Conservation (phyloP, 2,888 invertebrate genomes). For the Anagyrus pseudococci region DNA sequence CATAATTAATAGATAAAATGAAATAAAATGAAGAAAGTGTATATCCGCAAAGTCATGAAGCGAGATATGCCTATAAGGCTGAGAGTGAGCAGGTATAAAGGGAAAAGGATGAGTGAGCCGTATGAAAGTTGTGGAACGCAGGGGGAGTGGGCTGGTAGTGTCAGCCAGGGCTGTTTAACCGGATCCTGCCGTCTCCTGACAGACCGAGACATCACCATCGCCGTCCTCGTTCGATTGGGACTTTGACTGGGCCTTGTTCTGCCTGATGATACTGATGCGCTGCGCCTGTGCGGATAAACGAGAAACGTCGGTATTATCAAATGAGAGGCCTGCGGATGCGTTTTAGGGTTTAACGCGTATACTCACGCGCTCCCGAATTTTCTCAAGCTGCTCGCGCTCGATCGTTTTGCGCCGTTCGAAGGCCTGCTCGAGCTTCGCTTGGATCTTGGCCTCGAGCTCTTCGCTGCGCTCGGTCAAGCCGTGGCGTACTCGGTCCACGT, state of each 20-base stretch:
- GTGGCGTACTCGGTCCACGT: conserved; percentile 74
- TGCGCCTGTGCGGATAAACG: conserved; percentile 69
- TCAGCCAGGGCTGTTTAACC: no score
- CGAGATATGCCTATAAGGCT: no score
- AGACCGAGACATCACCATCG: conserved; percentile 60
- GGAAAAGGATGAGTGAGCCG: no score
- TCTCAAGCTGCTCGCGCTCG: conserved; percentile 80
- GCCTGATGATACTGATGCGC: conserved; percentile 88
- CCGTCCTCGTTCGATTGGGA: conserved; percentile 57
- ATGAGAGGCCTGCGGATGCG: no score
- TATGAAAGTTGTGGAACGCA: conserved; percentile 12
- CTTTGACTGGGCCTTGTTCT: conserved; percentile 77
- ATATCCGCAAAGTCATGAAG: no score
- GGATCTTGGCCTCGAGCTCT: conserved; percentile 74
- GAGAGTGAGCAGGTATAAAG: no score
- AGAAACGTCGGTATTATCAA: conserved; percentile 15
- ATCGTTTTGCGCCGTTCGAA: conserved; percentile 76
- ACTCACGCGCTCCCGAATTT: conserved; percentile 79
- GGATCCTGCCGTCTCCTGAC: conserved; percentile 70
- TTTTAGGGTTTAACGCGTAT: no score
- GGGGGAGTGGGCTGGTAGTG: neutral
- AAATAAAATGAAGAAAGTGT: no score
- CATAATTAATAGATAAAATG: no score
- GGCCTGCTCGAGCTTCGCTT: conserved; percentile 72
- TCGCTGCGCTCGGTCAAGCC: conserved; percentile 73